Evolutionary conservation across 2,797 vertebrate genomes (phyloP).

Genomic region (Sebastes iracundus): DNA sequence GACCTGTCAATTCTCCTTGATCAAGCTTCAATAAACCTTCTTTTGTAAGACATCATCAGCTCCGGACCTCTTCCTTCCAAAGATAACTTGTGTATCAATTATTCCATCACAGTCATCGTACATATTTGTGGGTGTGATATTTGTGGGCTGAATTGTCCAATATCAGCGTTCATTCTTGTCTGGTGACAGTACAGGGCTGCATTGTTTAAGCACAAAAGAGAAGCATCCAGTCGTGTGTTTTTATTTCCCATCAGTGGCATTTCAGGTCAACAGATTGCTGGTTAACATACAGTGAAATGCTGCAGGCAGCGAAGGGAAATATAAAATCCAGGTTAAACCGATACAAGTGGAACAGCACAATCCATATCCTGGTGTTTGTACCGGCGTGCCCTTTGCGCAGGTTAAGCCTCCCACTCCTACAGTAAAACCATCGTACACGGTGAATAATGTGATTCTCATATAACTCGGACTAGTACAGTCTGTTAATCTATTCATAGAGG

Average conservation of each 20-base stretch:
- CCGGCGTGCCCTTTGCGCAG: conserved; percentile 1
- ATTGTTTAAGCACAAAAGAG: not conserved
- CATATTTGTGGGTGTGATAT: not conserved
- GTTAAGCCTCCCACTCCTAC: conserved; percentile 36
- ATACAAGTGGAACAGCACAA: not conserved
- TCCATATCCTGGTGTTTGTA: conserved; percentile 8
- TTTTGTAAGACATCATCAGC: too few species aligned
- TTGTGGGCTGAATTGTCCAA: not conserved
- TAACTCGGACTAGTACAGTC: conserved; percentile 26
- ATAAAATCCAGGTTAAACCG: conserved; percentile 1
- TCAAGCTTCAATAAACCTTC: too few species aligned
- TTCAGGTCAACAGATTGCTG: conserved; percentile 2
- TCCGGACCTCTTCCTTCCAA: too few species aligned
- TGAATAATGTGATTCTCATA: conserved; percentile 27
- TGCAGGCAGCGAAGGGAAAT: not conserved
- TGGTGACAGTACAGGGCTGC: too few species aligned
- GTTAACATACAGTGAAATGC: not conserved
- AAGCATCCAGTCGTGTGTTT: not conserved
- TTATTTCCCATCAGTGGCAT: not conserved
- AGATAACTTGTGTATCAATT: too few species aligned
- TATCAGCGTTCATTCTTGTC: not conserved
- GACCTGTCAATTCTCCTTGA: too few species aligned
- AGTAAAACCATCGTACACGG: conserved; percentile 7
- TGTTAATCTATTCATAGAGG: conserved; percentile 46
- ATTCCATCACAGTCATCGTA: too few species aligned